Base-by-base conservation (phyloP, 2,797 vertebrate species). In the Rhinella marina region DNA sequence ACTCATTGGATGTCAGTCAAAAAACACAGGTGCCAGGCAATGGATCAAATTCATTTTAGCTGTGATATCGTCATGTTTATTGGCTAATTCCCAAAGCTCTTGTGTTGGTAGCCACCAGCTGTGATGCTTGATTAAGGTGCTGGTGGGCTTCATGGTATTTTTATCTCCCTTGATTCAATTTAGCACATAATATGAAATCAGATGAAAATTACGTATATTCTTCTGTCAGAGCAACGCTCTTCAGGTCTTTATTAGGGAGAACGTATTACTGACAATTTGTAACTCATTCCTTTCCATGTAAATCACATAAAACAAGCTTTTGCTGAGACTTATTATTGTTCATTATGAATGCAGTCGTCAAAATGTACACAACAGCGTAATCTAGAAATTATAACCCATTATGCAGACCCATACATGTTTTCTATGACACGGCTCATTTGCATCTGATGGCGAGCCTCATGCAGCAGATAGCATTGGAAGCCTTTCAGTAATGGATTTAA, bases 1-100 rank as follows among this genome's bases (percentile, higher is more conserved):
- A 89, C 88, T 89, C 88, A 89, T 89, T 89, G 88, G 88, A 89
- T 89, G 85, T 89, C 88, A 89, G 88, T 89, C 88, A 89, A 89
- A 89, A 89, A 89, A 89, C 88, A 85, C 89, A 90, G 87, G 87
- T 90, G 87, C 83, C 86, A 82, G 87, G 84, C 86, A 83, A 72
- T 75, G 84, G 83, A 88, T 86, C 86, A 86, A 84, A 76, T 88
- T 90, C 84, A 75, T 80, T 90, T 89, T 89, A 89, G 88, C 87
- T 86, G 84, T 86, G 85, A 88, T 81, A 86, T 88, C 80, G 84
- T 79, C 57, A 87, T 88, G 56, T 81, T 88, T 89, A 88, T 82
- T 90, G 77, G 89, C 81, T 87, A 86, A 78, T 77, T 84, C 85
- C 88, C 88, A 89, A 89, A 89, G 88, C 88, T 83, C 88, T 89